Evolutionary conservation across 2,113 vertebrate genomes (phyloP).

Genomic region (Cinclus cinclus): DNA sequence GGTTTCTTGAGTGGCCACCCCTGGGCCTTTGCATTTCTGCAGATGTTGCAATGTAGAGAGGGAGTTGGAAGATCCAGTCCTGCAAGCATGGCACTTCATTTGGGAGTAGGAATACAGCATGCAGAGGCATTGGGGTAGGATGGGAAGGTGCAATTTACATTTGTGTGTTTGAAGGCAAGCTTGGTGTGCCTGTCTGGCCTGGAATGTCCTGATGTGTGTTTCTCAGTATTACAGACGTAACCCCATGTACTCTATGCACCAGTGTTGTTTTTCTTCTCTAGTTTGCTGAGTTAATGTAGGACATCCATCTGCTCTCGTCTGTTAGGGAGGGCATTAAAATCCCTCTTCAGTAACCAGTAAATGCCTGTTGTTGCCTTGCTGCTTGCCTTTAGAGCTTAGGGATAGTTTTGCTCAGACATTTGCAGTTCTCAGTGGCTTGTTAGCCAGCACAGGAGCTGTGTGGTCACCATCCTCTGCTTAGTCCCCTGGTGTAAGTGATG

Average conservation of each 20-base stretch:
- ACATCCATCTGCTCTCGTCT: neutral
- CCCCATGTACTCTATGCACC: neutral
- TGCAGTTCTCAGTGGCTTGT: neutral
- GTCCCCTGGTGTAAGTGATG: neutral
- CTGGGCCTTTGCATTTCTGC: neutral
- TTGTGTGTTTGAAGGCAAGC: neutral
- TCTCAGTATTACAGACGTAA: neutral
- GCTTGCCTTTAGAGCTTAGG: neutral
- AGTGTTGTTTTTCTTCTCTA: neutral
- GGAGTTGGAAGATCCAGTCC: neutral
- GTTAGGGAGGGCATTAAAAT: neutral
- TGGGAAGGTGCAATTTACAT: neutral
- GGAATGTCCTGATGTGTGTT: neutral
- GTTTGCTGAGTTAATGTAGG: neutral
- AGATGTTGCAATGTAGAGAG: neutral
- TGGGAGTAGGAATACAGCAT: neutral
- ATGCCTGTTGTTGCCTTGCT: neutral
- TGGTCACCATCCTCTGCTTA: neutral
- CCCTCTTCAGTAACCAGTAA: neutral
- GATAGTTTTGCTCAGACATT: neutral
- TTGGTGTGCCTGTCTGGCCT: neutral
- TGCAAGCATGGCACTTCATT: neutral
- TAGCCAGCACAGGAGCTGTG: neutral
- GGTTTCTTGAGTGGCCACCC: neutral
- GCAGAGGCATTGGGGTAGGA: neutral